These are phyloP conservation scores for Pristionchus exspectatus DNA, from an alignment of 2,888 invertebrate genomes.

Conservation along the genomic window DNA sequence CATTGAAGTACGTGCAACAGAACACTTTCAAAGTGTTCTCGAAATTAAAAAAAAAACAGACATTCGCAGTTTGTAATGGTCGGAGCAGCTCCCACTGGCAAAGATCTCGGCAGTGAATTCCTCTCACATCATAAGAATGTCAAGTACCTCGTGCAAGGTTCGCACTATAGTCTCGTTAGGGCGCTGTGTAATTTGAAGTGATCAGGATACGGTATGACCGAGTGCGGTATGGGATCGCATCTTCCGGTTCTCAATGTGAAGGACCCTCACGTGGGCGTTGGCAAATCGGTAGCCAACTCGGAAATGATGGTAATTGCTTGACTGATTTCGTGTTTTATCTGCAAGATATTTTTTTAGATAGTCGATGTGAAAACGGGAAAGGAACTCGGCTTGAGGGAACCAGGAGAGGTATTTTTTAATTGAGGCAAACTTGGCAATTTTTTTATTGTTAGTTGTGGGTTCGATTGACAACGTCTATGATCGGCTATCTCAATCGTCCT, in stretches of 20 bases:
- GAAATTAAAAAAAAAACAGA: too few relatives aligned
- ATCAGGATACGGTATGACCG: conserved; percentile 87
- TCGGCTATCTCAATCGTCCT: conserved; percentile 88
- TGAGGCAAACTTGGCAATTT: too few relatives aligned
- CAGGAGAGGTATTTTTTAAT: not conserved
- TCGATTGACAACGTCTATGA: conserved; percentile 89
- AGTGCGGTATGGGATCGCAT: conserved; percentile 84
- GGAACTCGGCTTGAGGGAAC: not conserved
- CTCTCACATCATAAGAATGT: conserved; percentile 55
- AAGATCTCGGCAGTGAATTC: conserved; percentile 68
- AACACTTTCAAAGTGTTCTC: too few relatives aligned
- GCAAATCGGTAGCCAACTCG: conserved; percentile 84
- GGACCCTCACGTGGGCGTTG: conserved; percentile 85
- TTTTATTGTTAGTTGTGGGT: conserved; percentile 84
- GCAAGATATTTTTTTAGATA: conserved; percentile 77
- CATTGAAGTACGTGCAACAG: conserved; percentile 81
- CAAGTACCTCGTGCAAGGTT: conserved; percentile 58
- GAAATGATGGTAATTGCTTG: conserved; percentile 82
- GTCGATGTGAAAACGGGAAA: conserved; percentile 66
- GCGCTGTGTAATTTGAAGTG: too few relatives aligned
- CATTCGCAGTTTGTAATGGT: conserved; percentile 55
- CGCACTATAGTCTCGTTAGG: conserved; percentile 79
- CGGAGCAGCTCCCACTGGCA: conserved; percentile 72
- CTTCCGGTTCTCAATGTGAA: conserved; percentile 78
- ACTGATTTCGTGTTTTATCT: conserved; percentile 81